These are phyloP conservation scores for Julus scanicus DNA, from an alignment of 2,888 invertebrate species.

Conservation along the genomic window DNA sequence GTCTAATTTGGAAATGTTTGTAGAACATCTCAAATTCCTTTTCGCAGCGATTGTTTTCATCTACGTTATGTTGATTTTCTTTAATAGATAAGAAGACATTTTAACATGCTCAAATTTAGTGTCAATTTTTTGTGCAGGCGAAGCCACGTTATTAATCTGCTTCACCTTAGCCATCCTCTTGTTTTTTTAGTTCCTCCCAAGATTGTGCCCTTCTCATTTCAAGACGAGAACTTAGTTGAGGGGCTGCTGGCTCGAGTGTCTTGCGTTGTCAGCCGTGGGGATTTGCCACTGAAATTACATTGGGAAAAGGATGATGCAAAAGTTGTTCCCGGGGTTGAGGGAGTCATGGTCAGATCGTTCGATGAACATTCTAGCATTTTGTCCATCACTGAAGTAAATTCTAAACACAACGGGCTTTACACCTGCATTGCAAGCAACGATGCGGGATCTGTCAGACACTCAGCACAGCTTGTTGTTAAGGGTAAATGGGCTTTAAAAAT, in stretches of 20 bases:
- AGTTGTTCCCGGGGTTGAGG: constrained; percentile 41
- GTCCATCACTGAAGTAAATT: constrained; percentile 31
- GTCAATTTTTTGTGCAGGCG: background rate
- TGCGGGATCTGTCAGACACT: constrained; percentile 53
- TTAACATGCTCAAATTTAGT: background rate
- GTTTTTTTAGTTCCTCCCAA: constrained; percentile 55
- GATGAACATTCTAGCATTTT: constrained; percentile 57
- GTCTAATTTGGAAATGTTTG: background rate
- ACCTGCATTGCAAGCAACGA: constrained; percentile 53
- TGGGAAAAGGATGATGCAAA: constrained; percentile 55
- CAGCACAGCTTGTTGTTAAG: constrained; percentile 54
- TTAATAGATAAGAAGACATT: background rate
- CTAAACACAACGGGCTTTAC: constrained; percentile 56
- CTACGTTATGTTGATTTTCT: background rate
- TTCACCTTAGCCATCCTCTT: constrained; percentile 37
- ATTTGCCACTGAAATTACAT: constrained; percentile 53
- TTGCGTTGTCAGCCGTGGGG: constrained; percentile 55
- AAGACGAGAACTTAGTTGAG: constrained; percentile 55
- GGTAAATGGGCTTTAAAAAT: constrained; percentile 53
- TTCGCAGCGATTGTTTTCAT: background rate
- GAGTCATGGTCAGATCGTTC: constrained; percentile 52
- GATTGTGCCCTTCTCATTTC: constrained; percentile 55
- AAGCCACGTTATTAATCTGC: background rate
- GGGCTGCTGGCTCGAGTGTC: constrained; percentile 55
- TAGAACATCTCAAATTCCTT: background rate